Evolutionary conservation across 2,888 invertebrate species (phyloP), one percentile per base, ranked within the genome.

Genomic region (Caenorhabditis sp.): DNA sequence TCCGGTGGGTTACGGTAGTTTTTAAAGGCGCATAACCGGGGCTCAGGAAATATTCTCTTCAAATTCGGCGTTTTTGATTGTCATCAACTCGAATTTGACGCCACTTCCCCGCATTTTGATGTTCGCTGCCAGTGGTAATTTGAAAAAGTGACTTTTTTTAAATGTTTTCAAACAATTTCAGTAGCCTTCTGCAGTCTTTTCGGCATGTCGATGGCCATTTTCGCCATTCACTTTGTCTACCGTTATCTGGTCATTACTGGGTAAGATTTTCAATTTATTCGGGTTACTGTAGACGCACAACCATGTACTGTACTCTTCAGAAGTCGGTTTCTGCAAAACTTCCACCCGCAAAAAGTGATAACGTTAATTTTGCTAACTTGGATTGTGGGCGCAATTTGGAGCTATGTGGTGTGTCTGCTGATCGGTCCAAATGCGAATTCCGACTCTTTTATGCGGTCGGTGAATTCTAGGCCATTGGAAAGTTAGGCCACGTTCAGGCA

Each of bases 141-240:
- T 3, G n/a, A n/a, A n/a, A 7, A 13, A 35, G 35, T 13, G 6
- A 35, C 35, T 2, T 9, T 35, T 2, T 13, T 7, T 2, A 35
- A 35, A 35, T 13, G 30, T 7, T 30, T 13, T 3, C 6, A 9
- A 13, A 3, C 7, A 13, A 3, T 61, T 63, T 27, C 55, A 65
- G 65, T 55, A 2, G 43, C 35, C 0, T 65, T 46, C 39, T 65
- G 65, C 39, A 53, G 53, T 27, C 22, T 53, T 8, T 65, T 65
- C 39, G 65, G 65, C 22, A 65, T 53, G 26, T 65, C 65, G 17
- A 65, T 65, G 65, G 65, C 55, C 7, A 65, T 65, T 37, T 65
- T 65, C 27, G 55, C 65, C 0, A 55, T 65, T 20, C 65, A 65
- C 37, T 65, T 65, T 20, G 46, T 65, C 37, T 65, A 65, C 26